Conservation (phyloP, 2,113 vertebrate species). For the Centropus bengalensis region DNA sequence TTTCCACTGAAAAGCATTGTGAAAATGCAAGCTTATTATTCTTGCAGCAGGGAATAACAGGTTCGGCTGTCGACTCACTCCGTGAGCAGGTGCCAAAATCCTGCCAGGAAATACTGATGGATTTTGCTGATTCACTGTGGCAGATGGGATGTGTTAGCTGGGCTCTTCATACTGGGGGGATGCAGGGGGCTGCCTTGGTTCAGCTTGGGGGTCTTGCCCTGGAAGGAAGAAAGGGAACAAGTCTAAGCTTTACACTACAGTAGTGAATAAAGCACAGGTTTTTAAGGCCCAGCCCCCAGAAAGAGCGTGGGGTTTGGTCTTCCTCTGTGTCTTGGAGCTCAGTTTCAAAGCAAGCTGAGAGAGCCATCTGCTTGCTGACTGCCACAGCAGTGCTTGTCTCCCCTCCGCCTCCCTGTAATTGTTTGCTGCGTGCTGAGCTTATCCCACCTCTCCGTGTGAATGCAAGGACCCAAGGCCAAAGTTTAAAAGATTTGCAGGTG, state of each 20-base stretch:
- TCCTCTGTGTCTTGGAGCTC: neutral
- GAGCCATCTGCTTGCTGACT: constrained; percentile 61
- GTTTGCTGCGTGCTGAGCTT: neutral
- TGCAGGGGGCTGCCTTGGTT: neutral
- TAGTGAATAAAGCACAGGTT: neutral
- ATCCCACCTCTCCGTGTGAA: neutral
- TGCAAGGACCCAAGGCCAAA: neutral
- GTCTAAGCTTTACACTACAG: neutral
- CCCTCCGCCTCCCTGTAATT: constrained; percentile 29
- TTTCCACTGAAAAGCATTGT: constrained; percentile 50
- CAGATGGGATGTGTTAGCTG: constrained; percentile 1
- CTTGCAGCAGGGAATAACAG: constrained; percentile 48
- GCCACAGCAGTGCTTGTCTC: neutral
- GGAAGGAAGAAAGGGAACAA: neutral
- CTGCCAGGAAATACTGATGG: constrained; percentile 47
- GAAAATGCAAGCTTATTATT: constrained; percentile 46
- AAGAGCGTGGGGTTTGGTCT: neutral
- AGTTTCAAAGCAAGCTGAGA: constrained; percentile 31
- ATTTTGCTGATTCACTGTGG: constrained; percentile 53
- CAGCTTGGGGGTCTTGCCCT: neutral
- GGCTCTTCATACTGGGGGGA: neutral
- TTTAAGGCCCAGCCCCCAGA: neutral
- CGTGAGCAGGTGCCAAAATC: constrained; percentile 57
- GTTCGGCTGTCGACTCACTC: constrained; percentile 37
- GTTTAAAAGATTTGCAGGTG: neutral